These are phyloP conservation scores for Neostethus bicornis DNA, from an alignment of 2,797 vertebrate genomes.

Conservation along the genomic window DNA sequence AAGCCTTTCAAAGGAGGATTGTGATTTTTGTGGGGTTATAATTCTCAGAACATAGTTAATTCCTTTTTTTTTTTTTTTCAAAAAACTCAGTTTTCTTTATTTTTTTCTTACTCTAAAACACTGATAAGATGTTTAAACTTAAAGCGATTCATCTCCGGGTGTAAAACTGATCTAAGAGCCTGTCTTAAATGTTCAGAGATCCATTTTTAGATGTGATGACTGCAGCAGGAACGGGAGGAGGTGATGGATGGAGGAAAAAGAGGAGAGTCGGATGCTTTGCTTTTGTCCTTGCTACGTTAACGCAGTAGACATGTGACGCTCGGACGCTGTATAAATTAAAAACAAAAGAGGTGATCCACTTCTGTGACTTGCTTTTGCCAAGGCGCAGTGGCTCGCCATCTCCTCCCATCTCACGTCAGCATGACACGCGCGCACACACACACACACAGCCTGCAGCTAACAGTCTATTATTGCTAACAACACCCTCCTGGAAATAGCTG, in stretches of 20 bases:
- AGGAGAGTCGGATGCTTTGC: slow-evolving; percentile 60
- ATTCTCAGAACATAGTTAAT: too few relatives aligned
- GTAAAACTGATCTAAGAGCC: neutral
- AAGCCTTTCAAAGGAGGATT: too few relatives aligned
- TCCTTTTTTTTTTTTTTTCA: too few relatives aligned
- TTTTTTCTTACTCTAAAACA: too few relatives aligned
- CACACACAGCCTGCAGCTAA: slow-evolving; percentile 42
- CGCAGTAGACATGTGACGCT: slow-evolving; percentile 63
- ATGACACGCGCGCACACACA: neutral
- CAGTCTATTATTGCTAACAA: slow-evolving; percentile 37
- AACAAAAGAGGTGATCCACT: slow-evolving; percentile 53
- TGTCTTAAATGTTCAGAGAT: slow-evolving; percentile 4
- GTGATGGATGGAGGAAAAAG: slow-evolving; percentile 36
- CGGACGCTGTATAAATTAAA: slow-evolving; percentile 53
- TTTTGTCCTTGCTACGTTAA: slow-evolving; percentile 69
- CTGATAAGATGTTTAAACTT: slow-evolving; percentile 10
- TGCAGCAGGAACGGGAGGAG: slow-evolving; percentile 46
- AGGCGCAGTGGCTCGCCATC: slow-evolving; percentile 44
- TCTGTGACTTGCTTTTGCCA: slow-evolving; percentile 42
- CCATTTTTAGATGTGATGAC: slow-evolving; percentile 37
- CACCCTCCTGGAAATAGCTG: slow-evolving; percentile 8
- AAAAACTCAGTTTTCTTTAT: too few relatives aligned
- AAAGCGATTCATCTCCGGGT: neutral
- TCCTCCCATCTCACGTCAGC: slow-evolving; percentile 9
- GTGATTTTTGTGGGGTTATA: too few relatives aligned